Percentiles rank a stretch among this genome's conserved stretches.
phyloP scores from a whole-genome alignment of 2,888 invertebrate species.

The Drosophila gaucha region DNA sequence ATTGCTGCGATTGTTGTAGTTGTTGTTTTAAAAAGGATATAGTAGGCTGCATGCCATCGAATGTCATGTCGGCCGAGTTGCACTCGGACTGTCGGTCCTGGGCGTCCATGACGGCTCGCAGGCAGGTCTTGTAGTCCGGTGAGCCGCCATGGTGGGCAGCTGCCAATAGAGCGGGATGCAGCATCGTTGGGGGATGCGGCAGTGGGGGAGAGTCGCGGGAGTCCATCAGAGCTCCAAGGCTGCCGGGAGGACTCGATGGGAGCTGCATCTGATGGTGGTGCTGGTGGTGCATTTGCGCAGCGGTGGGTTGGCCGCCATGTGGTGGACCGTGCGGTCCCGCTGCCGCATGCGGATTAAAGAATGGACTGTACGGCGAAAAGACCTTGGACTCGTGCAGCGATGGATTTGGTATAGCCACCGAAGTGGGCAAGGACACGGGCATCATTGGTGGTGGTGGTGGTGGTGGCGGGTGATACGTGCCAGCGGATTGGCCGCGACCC shows the following conservation, averaged over 20 bases:
- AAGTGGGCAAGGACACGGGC: constrained; percentile 95
- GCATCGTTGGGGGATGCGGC: constrained; percentile 92
- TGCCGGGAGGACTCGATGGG: constrained; percentile 86
- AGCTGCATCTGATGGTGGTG: constrained; percentile 81
- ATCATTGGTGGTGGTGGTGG: constrained; percentile 92
- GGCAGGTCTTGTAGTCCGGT: constrained; percentile 90
- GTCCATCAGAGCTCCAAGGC: constrained; percentile 87
- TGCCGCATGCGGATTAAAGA: constrained; percentile 89
- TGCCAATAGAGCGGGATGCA: constrained; percentile 93
- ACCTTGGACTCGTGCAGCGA: constrained; percentile 97
- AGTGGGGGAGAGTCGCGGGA: constrained; percentile 93
- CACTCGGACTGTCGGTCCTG: constrained; percentile 95
- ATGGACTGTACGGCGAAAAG: constrained; percentile 95
- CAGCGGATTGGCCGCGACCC: constrained; percentile 87
- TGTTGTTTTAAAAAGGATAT: constrained; percentile 94
- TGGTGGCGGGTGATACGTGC: constrained; percentile 84
- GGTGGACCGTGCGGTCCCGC: constrained; percentile 84
- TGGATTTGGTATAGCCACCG: constrained; percentile 98
- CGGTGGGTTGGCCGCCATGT: constrained; percentile 84
- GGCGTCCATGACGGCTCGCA: constrained; percentile 91
- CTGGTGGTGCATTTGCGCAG: constrained; percentile 83
- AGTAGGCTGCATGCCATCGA: constrained; percentile 97
- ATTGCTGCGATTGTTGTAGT: constrained; percentile 36
- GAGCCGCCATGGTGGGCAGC: constrained; percentile 93
- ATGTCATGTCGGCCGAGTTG: constrained; percentile 94